Percentiles rank a stretch among this genome's conserved stretches.
phyloP scores from a whole-genome alignment of 1,140 invertebrate genomes.

The Ptiloglossa arizonensis region DNA sequence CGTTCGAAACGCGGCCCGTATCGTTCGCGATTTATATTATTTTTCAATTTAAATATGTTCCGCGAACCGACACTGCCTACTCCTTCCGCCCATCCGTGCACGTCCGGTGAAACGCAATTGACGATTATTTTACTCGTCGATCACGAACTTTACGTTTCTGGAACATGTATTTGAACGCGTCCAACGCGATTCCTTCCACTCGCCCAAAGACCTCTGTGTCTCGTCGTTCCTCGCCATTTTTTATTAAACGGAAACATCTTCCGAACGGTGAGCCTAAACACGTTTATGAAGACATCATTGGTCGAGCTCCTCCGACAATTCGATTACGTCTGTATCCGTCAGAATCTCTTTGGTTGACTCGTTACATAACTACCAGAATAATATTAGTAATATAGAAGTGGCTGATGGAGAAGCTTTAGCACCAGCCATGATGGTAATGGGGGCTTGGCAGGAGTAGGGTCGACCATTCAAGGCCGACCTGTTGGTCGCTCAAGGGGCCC shows the following conservation, averaged over 20 bases:
- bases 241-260: background rate
- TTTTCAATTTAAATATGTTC: background rate
- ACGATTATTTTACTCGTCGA: background rate
- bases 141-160: background rate
- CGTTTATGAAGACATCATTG: slow-evolving; percentile 22
- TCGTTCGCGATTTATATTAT: background rate
- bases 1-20: too few species aligned
- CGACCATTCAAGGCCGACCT: slow-evolving; percentile 73
- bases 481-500: slow-evolving; percentile 65
- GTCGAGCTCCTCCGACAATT: background rate
- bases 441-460: slow-evolving; percentile 48
- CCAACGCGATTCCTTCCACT: background rate
- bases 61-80: background rate
- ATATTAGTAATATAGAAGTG: slow-evolving; percentile 54
- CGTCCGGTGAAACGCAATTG: too few species aligned
- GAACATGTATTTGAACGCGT: background rate
- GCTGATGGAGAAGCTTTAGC: slow-evolving; percentile 60
- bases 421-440: slow-evolving; percentile 73
- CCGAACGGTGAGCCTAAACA: background rate
- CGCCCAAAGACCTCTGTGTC: background rate
- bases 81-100: too few species aligned
- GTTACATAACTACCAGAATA: slow-evolving; percentile 46
- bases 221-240: background rate
- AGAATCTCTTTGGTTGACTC: slow-evolving; percentile 2
- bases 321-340: slow-evolving; percentile 18